A percentile compares a stretch with the other conserved stretches of the same genome.
phyloP scores from a whole-genome alignment of 2,888 invertebrate species.

The Tupiocoris notatus region DNA sequence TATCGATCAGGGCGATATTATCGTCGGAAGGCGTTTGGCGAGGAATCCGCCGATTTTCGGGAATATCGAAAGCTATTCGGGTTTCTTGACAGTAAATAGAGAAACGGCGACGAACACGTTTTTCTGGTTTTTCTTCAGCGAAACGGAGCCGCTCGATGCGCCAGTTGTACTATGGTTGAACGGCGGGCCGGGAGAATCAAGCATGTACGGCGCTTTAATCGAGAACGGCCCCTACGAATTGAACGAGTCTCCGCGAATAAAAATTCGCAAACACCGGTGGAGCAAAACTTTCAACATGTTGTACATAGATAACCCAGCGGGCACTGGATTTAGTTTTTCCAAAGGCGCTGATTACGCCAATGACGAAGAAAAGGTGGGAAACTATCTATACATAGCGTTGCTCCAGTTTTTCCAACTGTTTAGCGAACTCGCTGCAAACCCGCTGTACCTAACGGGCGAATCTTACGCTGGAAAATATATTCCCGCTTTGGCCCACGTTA shows the following conservation, averaged over 20 bases:
- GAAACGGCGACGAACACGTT: constrained; percentile 56
- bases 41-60: constrained; percentile 42
- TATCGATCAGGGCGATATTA: constrained; percentile 58
- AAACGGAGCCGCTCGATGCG: constrained; percentile 53
- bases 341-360: constrained; percentile 58
- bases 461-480: constrained; percentile 63
- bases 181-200: constrained; percentile 62
- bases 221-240: constrained; percentile 60
- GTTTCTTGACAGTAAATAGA: constrained; percentile 63
- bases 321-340: constrained; percentile 66
- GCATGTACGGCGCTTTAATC: constrained; percentile 59
- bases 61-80: constrained; percentile 58
- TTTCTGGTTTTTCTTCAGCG: constrained; percentile 58
- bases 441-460: constrained; percentile 64
- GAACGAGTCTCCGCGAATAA: constrained; percentile 2
- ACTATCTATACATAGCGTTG: constrained; percentile 58
- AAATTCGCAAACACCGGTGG: constrained; percentile 60
- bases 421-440: constrained; percentile 57
- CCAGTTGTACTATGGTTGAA: constrained; percentile 62
- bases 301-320: constrained; percentile 67
- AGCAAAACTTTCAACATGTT: constrained; percentile 61
- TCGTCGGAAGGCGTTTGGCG: constrained; percentile 53
- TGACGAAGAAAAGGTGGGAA: constrained; percentile 60
- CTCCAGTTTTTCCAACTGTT: constrained; percentile 64
- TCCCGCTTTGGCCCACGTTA: constrained; percentile 58